These are phyloP conservation scores for Acholoe squamosa DNA, from an alignment of 2,888 invertebrate species.

Conservation along the genomic window DNA sequence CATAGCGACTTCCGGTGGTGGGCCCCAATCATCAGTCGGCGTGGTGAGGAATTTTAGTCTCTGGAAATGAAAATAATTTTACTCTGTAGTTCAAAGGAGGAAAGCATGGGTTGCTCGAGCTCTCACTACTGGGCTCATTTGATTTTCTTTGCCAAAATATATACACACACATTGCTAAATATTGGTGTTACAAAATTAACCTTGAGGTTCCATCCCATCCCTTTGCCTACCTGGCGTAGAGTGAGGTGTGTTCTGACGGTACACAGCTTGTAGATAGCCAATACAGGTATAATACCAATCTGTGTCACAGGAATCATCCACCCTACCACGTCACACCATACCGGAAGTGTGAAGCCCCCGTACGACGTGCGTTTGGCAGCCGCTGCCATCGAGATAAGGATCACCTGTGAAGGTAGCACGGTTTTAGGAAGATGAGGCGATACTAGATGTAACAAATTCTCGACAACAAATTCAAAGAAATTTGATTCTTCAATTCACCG, in stretches of 20 bases:
- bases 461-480: no score
- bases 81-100: background rate
- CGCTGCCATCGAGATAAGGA: constrained; percentile 39
- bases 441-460: no score
- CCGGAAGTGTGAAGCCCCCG: constrained; percentile 34
- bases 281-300: constrained; percentile 10
- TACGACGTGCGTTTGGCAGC: constrained; percentile 46
- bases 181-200: no score
- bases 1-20: background rate
- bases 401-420: constrained; percentile 2
- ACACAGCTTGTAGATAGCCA: constrained; percentile 27
- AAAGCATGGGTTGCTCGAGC: no score
- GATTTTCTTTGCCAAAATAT: background rate
- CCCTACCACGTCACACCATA: constrained; percentile 60
- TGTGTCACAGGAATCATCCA: constrained; percentile 26
- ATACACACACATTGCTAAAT: background rate
- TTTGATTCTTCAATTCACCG: no score
- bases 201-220: background rate
- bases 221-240: background rate
- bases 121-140: no score
- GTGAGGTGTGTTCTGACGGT: constrained; percentile 11
- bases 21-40: constrained; percentile 39
- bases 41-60: constrained; percentile 32
- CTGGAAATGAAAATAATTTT: background rate
- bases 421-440: no score